Conservation (phyloP, 2,888 invertebrate genomes). For the Hydraecia micacea region DNA sequence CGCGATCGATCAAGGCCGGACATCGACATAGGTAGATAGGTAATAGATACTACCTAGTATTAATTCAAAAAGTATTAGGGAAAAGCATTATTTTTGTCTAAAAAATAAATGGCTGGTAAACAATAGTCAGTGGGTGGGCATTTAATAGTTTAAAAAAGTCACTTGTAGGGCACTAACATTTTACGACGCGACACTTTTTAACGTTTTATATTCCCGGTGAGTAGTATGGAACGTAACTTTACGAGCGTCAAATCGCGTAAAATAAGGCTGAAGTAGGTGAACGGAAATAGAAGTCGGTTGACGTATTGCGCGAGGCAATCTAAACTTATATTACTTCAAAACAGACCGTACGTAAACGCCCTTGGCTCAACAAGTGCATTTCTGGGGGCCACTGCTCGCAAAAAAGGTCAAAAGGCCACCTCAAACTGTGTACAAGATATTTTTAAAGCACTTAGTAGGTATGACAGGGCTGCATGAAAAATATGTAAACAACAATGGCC, state of each 20-base stretch:
- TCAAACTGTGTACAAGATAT: slow-evolving; percentile 5
- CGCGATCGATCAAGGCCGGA: no score
- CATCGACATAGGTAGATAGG: no score
- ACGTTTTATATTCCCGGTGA: slow-evolving; percentile 50
- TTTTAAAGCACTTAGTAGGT: slow-evolving; percentile 1
- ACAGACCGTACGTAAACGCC: slow-evolving; percentile 10
- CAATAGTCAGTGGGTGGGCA: neutral
- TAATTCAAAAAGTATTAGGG: no score
- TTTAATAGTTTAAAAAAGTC: slow-evolving; percentile 10
- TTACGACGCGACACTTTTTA: slow-evolving; percentile 46
- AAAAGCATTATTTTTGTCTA: no score
- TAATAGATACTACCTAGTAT: no score
- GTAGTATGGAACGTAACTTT: slow-evolving; percentile 51
- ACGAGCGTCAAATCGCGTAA: slow-evolving; percentile 59
- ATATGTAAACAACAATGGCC: no score
- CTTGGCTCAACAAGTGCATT: slow-evolving; percentile 8
- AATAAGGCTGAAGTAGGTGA: slow-evolving; percentile 47
- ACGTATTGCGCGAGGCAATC: slow-evolving; percentile 41
- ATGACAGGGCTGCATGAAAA: neutral
- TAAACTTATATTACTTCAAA: slow-evolving; percentile 56
- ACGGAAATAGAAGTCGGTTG: slow-evolving; percentile 40
- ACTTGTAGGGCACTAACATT: slow-evolving; percentile 15
- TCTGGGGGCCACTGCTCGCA: slow-evolving; percentile 8
- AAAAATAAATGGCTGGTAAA: no score
- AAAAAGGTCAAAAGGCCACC: slow-evolving; percentile 3